Evolutionary conservation across 2,888 invertebrate genomes (phyloP).

Genomic region (Archaeoteleia sp.): DNA sequence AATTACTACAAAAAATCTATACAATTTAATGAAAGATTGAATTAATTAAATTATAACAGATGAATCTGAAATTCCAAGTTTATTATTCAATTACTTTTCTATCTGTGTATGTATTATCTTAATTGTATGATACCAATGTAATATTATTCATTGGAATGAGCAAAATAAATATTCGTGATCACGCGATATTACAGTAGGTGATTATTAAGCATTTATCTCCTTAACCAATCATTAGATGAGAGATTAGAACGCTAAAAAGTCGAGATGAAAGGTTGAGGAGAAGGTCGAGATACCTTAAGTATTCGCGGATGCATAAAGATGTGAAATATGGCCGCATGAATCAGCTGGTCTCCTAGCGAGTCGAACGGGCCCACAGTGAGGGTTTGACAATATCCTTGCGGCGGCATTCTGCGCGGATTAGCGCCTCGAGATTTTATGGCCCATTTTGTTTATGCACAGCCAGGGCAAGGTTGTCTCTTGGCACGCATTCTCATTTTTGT

Average conservation of each 20-base stretch:
- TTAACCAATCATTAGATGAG: neutral
- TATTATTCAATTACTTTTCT: too few relatives aligned
- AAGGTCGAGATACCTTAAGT: conserved; percentile 56
- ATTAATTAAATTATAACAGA: too few relatives aligned
- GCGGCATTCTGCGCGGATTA: conserved; percentile 58
- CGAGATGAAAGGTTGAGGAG: neutral
- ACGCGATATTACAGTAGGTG: neutral
- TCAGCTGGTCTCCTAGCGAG: conserved; percentile 65
- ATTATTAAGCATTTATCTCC: neutral
- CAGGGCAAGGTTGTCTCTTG: conserved; percentile 40
- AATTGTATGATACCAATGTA: neutral
- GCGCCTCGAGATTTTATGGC: conserved; percentile 56
- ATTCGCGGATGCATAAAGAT: conserved; percentile 67
- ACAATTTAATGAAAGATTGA: too few relatives aligned
- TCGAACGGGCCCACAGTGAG: conserved; percentile 59
- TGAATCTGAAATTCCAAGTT: too few relatives aligned
- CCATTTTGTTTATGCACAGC: conserved; percentile 59
- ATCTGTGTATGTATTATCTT: too few relatives aligned
- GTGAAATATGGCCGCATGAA: conserved; percentile 69
- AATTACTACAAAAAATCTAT: too few relatives aligned
- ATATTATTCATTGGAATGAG: neutral
- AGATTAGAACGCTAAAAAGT: neutral
- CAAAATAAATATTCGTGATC: neutral
- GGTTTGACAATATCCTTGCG: conserved; percentile 68
- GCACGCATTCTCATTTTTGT: conserved; percentile 10